Base-by-base conservation (phyloP, 2,888 invertebrate genomes). In the Itoplectis maculator region DNA sequence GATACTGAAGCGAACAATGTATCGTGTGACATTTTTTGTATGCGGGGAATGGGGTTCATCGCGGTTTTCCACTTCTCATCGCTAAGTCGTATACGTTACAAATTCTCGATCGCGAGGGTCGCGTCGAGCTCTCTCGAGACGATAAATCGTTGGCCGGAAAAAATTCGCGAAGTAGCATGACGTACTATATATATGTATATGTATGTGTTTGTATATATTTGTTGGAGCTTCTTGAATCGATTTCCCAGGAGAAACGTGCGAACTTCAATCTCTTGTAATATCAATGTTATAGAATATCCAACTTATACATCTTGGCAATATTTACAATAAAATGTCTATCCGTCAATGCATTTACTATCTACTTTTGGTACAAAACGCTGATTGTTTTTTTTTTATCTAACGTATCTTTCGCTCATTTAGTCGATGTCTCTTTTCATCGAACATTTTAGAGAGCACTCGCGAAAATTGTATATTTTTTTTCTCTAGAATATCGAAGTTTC, bases 341-440 rank as follows among this genome's bases (percentile, higher is more conserved):
- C 74, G 80, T 79, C 82, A 79, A 88, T 86, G 87, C 84, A 88
- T 87, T 87, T 69, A 88, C 88, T 89, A 89, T 88, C 87, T 88
- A 89, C 63, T 87, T 75, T 81, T 85, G 86, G 89, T 90, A 90
- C 87, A 90, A 90, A 90, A 90, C 89, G 82, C 82, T 90, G 90
- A 90, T 90, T 90, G 89, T 90, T 89, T 81, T 79, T 87, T 81
- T 79, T 66, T 49, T 45, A 8, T 68, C 76, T 29, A 65, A 69
- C 79, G 69, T 81, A 51, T 68, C 29, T 69, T 42, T 56, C 82
- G 37, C 47, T 73, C 37, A 13, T 63, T 68, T 65, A 40, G 47
- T 61, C 59, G 37, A 51, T 42, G 29, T 80, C 56, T 73, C 69
- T 66, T 23, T 37, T 76, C 20, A 80, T 63, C 72, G 80, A 80